Conservation (phyloP, 2,888 invertebrate genomes). For the Sialis fuliginosa region DNA sequence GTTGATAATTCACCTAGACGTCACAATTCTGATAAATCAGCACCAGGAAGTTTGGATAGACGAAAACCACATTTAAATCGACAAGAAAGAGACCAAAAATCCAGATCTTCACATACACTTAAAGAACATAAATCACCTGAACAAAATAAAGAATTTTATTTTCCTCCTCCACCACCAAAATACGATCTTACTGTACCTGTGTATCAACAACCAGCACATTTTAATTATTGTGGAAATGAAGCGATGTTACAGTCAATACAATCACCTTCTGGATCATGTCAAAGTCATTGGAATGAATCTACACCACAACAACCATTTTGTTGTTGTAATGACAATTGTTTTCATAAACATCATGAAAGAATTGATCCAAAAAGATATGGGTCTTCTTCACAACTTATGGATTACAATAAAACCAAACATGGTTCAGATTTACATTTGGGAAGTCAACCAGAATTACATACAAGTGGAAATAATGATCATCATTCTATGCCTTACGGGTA, state of each 20-base stretch:
- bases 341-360: conserved; percentile 36
- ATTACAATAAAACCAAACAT: conserved; percentile 5
- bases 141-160: conserved; percentile 3
- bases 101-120: conserved; percentile 38
- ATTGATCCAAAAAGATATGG: conserved; percentile 28
- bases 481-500: not conserved
- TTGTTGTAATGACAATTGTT: conserved; percentile 26
- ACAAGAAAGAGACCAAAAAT: conserved; percentile 44
- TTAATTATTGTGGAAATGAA: not conserved
- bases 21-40: conserved; percentile 19
- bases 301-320: not conserved
- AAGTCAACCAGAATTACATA: conserved; percentile 25
- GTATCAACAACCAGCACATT: not conserved
- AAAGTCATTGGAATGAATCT: not conserved
- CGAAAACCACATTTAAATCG: conserved; percentile 30
- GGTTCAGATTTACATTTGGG: conserved; percentile 12
- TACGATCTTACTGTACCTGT: conserved; percentile 1
- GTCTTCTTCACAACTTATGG: conserved; percentile 26
- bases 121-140: conserved; percentile 14
- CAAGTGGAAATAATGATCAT: not conserved
- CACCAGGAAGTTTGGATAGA: conserved; percentile 37
- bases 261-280: conserved; percentile 21
- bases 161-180: conserved; percentile 5
- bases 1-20: conserved; percentile 16
- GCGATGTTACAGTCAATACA: conserved; percentile 11